Conservation (phyloP, 2,113 vertebrate genomes). For the Sisor rabdophorus region DNA sequence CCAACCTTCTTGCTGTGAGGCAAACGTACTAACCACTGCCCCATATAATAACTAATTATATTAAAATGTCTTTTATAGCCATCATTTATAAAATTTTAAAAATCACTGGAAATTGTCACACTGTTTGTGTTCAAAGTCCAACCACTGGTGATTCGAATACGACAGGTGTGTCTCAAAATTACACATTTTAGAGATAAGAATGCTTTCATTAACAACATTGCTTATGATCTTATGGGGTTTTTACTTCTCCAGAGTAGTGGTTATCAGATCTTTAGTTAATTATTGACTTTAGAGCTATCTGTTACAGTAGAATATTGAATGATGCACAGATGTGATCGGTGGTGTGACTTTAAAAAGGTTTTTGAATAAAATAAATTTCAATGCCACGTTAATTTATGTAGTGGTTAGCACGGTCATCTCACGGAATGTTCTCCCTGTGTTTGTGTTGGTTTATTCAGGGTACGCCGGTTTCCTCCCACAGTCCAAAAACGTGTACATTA, state of each 20-base stretch:
- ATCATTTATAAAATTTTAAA: too few relatives aligned
- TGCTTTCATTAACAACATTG: background rate
- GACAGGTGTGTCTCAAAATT: conserved; percentile 14
- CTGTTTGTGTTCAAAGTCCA: conserved; percentile 5
- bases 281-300: background rate
- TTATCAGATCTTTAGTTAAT: background rate
- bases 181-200: background rate
- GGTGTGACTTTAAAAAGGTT: background rate
- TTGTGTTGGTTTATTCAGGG: too few relatives aligned
- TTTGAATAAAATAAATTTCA: background rate
- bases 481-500: too few relatives aligned
- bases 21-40: too few relatives aligned
- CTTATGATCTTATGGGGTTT: background rate
- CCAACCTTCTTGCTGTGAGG: too few relatives aligned
- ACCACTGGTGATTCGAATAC: conserved; percentile 29
- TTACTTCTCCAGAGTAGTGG: background rate
- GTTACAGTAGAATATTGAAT: background rate
- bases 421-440: too few relatives aligned
- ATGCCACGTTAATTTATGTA: background rate
- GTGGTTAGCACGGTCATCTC: too few relatives aligned
- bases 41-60: too few relatives aligned
- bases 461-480: too few relatives aligned
- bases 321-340: background rate
- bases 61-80: too few relatives aligned
- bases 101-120: background rate